Base-by-base conservation (phyloP, 2,797 vertebrate species). In the Ceryle rudis region DNA sequence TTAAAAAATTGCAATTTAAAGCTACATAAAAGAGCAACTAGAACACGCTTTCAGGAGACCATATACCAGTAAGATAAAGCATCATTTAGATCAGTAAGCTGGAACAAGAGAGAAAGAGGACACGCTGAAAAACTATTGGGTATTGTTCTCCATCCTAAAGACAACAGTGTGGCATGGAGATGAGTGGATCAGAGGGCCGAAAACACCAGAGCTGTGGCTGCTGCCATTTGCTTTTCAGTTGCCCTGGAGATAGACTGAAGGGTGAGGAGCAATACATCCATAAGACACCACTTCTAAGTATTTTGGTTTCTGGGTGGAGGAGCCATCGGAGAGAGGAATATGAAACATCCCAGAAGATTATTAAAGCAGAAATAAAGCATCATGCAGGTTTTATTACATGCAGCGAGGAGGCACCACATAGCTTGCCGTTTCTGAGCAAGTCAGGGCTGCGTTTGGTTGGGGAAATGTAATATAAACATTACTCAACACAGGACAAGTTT, bases 261-360 rank as follows among this genome's bases (percentile, higher is more conserved):
- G 42, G 14, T 58, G 46, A 92, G 49, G 35, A 86, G 35, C 37
- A 37, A 5, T 26, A 25, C 2, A 1, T 62, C 49, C 0, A 0
- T 65, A 28, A 51, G 39, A 26, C 31, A 41, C 14, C 11, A 8
- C 51, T 82, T 65, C 17, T 16, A 16, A 75, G 29, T 22, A 7
- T 69, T 66, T 18, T 58, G 31, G 20, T 81, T 69, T 86, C 72
- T 39, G 49, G 80, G 33, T 15, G 31, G 42, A 74, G 31, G 18
- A 90, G 44, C n/a, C 15, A n/a, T 62, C 44, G 19, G 42, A 72
- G 54, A n/a, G 26, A 80, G 7, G 25, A 73, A 26, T 28, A 10
- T 70, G 64, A 72, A 91, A 80, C 28, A 26, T 19, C 39, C 72
- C 22, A 12, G 14, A 60, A 52, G n/a, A 52, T 41, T 16, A 44